phyloP scores from a whole-genome alignment of 2,888 invertebrate species.

The Anorthoa munda region DNA sequence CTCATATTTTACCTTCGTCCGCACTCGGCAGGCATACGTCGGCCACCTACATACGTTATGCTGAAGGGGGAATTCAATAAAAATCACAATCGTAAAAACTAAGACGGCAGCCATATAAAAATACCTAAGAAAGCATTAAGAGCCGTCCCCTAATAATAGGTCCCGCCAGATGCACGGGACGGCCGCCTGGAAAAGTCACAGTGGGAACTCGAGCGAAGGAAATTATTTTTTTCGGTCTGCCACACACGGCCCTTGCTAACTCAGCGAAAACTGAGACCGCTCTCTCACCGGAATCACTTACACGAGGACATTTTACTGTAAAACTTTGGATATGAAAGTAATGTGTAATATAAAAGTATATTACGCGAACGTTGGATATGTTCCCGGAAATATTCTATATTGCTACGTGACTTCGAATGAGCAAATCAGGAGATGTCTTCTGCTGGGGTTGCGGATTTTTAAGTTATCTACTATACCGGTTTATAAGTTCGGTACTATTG shows the following conservation, averaged over 20 bases:
- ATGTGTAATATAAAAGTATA: conserved; percentile 60
- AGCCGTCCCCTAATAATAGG: conserved; percentile 90
- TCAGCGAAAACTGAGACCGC: conserved; percentile 85
- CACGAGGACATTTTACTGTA: conserved; percentile 76
- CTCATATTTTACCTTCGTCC: conserved; percentile 88
- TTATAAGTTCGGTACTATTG: neutral
- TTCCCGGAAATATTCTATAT: conserved; percentile 49
- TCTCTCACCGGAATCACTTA: conserved; percentile 81
- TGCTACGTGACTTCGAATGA: conserved; percentile 21
- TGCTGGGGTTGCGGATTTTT: conserved; percentile 18
- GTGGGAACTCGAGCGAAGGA: conserved; percentile 88
- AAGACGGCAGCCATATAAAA: conserved; percentile 89
- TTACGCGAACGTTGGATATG: conserved; percentile 32
- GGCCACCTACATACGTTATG: conserved; percentile 77
- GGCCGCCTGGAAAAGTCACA: conserved; percentile 90
- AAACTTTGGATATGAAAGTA: conserved; percentile 69
- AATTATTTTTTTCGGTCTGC: conserved; percentile 91
- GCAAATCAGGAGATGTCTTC: conserved; percentile 30
- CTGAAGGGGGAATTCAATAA: conserved; percentile 86
- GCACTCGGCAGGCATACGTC: conserved; percentile 82
- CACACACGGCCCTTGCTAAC: conserved; percentile 89
- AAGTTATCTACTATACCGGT: neutral
- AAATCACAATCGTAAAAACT: conserved; percentile 91
- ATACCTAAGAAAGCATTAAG: conserved; percentile 90
- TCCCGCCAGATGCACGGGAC: conserved; percentile 90